Conservation (phyloP, 2,888 invertebrate species). For the Zelleria hepariella region DNA sequence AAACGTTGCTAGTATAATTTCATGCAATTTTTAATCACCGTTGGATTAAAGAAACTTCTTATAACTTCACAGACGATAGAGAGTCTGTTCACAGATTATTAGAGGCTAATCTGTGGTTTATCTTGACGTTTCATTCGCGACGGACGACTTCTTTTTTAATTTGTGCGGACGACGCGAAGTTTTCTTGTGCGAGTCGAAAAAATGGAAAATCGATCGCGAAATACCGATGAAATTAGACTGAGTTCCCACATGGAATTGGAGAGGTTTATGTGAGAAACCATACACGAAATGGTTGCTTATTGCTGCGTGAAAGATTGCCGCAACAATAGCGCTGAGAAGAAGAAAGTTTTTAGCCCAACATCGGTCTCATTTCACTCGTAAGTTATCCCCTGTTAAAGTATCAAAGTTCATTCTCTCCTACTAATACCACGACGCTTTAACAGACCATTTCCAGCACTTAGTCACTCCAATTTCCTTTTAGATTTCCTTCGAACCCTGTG, state of each 20-base stretch:
- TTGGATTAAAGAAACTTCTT: neutral
- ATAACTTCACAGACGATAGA: neutral
- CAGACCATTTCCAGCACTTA: neutral
- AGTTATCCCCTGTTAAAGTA: neutral
- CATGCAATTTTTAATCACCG: no score
- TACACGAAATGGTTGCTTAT: slow-evolving; percentile 22
- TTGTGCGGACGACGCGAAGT: neutral
- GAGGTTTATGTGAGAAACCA: neutral
- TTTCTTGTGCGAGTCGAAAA: neutral
- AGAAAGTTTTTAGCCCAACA: neutral
- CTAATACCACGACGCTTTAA: neutral
- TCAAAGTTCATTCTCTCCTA: neutral
- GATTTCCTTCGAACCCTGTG: slow-evolving; percentile 10
- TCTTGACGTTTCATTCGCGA: no score
- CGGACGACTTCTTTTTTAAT: no score
- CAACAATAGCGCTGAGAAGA: slow-evolving; percentile 20
- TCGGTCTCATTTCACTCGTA: slow-evolving; percentile 11
- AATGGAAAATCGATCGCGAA: neutral
- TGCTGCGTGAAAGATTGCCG: slow-evolving; percentile 29
- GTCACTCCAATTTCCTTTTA: neutral
- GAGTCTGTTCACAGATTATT: no score
- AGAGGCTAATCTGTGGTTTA: no score
- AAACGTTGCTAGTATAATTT: neutral
- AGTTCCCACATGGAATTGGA: neutral
- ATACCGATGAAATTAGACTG: neutral